Base-by-base conservation (phyloP, 2,113 vertebrate species). In the Mungos mungo region DNA sequence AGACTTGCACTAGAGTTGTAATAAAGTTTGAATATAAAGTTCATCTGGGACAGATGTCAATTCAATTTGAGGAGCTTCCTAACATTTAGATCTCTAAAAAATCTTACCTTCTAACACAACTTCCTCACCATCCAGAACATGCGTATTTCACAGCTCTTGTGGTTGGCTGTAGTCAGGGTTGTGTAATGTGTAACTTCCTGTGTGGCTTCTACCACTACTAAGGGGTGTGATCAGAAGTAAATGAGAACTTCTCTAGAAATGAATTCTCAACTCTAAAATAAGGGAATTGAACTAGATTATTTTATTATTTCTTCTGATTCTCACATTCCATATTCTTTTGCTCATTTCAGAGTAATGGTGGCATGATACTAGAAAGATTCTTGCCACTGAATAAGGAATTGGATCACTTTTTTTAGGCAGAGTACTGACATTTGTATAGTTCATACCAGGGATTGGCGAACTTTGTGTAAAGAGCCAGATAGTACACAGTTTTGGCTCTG, bases 191-290 rank as follows among this genome's bases (percentile, higher is more conserved):
- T 60, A 65, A 85, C 27, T 63, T 82, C 21, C 50, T 71, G 4
- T 47, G 72, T 71, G 76, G 68, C 35, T 31, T 96, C 47, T 88
- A 54, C 21, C 23, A 68, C 41, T 38, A 80, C 38, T 18, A 50
- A 93, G 3, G 81, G 18, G 15, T 88, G 23, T 82, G 60, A 47
- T 7, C 8, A 25, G 84, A 47, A 16, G 68, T 86, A 85, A 71
- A 89, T n/a, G 29, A 87, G 35, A 84, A 77, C 50, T 77, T 93
- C 80, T 93, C 45, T 80, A 90, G 77, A 50, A 80, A 84, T 87
- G 5, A 71, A 93, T 12, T 68, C 47, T 77, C 23, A 47, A 90
- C 27, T 72, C 82, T 83, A 63, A 86, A 92, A 86, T 68, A 47
- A 57, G 31, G 79, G 25, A 38, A 14, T n/a, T 88, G 63, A 88